These are phyloP conservation scores for Apodemus speciosus DNA, from an alignment of 2,113 vertebrate genomes.

Conservation along the genomic window DNA sequence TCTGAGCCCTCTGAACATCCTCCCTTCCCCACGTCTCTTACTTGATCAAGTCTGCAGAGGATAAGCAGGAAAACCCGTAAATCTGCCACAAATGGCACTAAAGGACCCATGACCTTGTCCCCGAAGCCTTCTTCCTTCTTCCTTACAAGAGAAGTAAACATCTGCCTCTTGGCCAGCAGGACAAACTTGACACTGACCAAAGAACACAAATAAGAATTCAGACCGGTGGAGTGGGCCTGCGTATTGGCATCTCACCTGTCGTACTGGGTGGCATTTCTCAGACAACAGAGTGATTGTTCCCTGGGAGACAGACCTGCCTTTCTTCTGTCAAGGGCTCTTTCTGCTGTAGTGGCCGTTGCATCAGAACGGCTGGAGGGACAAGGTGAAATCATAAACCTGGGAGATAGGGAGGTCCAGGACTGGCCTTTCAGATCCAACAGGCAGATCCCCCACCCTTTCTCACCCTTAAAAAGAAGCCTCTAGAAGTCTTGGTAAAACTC, in stretches of 20 bases:
- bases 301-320: conserved; percentile 66
- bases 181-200: conserved; percentile 7
- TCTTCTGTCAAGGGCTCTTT: conserved; percentile 65
- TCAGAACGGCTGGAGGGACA: conserved; percentile 15
- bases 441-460: conserved; percentile 43
- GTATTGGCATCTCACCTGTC: conserved; percentile 49
- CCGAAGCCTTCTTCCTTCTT: not conserved
- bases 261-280: conserved; percentile 66
- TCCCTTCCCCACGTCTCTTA: not conserved
- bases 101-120: not conserved
- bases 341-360: conserved; percentile 39
- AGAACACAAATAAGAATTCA: conserved; percentile 30
- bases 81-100: not conserved
- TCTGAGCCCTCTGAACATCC: not conserved
- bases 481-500: conserved; percentile 24
- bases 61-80: not conserved
- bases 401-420: conserved; percentile 55
- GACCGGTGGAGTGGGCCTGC: conserved; percentile 31
- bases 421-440: conserved; percentile 68
- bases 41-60: not conserved
- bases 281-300: conserved; percentile 71
- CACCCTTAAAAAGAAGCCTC: conserved; percentile 63
- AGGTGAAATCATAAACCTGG: conserved; percentile 71
- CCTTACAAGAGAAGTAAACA: conserved; percentile 48
- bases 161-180: conserved; percentile 25